These are phyloP conservation scores for Saguinus midas DNA, from an alignment of 2,113 vertebrate genomes.

Conservation along the genomic window DNA sequence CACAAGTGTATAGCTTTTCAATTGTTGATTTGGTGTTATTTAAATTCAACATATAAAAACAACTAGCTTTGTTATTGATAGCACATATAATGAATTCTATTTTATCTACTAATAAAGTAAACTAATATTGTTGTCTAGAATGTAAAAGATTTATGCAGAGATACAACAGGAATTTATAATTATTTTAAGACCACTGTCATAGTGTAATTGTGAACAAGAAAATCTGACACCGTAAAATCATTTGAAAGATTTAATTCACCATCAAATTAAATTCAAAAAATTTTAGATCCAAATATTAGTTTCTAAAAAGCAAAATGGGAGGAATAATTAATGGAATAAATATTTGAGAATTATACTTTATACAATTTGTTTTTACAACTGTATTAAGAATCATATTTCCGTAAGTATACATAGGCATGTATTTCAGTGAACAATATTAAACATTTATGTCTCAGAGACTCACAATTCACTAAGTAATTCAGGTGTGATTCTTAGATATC, in stretches of 20 bases:
- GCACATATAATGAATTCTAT: not conserved
- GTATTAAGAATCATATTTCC: not conserved
- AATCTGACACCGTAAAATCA: not conserved
- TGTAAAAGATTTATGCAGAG: not conserved
- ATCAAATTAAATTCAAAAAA: not conserved
- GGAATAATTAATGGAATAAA: not conserved
- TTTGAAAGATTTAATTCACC: not conserved
- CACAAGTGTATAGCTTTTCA: not conserved
- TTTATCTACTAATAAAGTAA: not conserved
- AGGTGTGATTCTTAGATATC: not conserved
- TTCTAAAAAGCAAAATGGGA: conserved; percentile 27
- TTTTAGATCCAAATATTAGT: not conserved
- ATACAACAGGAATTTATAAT: not conserved
- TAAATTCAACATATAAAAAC: not conserved
- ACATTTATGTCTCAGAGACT: not conserved
- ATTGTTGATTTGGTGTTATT: conserved; percentile 22
- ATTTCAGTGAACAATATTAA: not conserved
- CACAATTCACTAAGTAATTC: not conserved
- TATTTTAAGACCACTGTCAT: not conserved
- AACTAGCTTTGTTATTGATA: not conserved
- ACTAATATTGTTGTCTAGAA: not conserved
- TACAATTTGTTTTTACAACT: not conserved
- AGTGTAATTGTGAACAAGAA: not conserved
- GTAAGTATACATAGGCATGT: not conserved
- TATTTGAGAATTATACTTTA: conserved; percentile 38